Conservation (phyloP, 2,797 vertebrate species). For the Lepus townsendii region DNA sequence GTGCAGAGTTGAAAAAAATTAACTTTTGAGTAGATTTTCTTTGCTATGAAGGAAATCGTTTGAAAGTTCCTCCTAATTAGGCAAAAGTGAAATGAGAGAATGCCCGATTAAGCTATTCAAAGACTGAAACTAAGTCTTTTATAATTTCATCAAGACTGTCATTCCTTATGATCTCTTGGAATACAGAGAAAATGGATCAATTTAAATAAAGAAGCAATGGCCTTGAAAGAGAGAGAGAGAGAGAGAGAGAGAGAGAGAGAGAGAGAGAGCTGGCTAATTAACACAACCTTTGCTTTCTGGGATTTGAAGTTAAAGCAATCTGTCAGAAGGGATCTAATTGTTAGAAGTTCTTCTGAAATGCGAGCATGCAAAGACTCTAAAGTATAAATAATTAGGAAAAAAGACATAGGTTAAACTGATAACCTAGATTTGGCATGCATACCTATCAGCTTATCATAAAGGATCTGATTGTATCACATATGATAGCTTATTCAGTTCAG, state of each 20-base stretch:
- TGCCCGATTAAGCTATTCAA: neutral
- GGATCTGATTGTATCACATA: neutral
- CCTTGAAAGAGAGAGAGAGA: neutral
- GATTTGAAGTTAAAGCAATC: neutral
- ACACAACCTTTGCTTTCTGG: neutral
- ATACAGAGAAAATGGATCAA: neutral
- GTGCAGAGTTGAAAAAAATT: neutral
- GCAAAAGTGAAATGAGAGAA: neutral
- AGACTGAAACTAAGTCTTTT: neutral
- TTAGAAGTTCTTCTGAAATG: neutral
- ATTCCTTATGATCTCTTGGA: neutral
- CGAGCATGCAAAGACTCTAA: neutral
- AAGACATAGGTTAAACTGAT: neutral
- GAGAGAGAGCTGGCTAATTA: neutral
- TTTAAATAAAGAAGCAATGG: neutral
- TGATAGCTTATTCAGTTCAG: neutral
- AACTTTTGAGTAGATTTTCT: neutral
- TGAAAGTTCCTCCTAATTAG: neutral
- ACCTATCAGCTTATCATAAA: neutral
- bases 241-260: neutral
- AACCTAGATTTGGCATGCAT: neutral
- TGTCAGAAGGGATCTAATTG: neutral
- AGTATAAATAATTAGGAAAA: neutral
- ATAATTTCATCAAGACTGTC: neutral
- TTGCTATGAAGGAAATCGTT: neutral